Base-by-base conservation (phyloP, 2,113 vertebrate genomes). In the Bombycilla garrulus region DNA sequence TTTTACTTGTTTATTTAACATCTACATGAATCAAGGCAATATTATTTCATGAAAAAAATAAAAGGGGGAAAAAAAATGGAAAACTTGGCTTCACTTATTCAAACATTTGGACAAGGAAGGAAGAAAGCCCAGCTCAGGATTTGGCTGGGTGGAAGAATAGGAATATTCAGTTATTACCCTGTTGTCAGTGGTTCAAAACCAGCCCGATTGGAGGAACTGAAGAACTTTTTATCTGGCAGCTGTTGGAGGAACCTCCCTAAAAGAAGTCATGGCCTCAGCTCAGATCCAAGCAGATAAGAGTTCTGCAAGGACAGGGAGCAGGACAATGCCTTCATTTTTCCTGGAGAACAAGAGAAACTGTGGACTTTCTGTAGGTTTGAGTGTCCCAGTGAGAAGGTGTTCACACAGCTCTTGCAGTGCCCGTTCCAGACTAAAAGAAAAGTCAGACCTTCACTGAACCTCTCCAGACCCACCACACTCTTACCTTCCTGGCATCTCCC, bases 81-180 rank as follows among this genome's bases (percentile, higher is more conserved):
- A 92, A 94, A 93, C 77, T 95, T 97, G 95, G 95, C 94, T 88
- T 81, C 62, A 26, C 35, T 94, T 97, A 88, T 62, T 94, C 81
- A 96, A 96, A 97, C 92, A 97, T 95, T 97, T 91, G 86, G 86
- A 95, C 73, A 91, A 95, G 91, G 94, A 92, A 93, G 92, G 94
- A 95, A 93, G 81, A 95, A 90, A 94, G 73, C 35, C 74, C 76
- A 86, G 83, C 78, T 92, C 73, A 51, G 70, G 42, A 81, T 60
- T 73, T 94, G 94, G 92, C 94, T 93, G 81, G 71, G 82, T 88
- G 62, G 64, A 88, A 92, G 91, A 76, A 70, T 10, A 90, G 71
- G 81, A 96, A 88, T 88, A 92, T 60, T 71, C 56, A 93, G 64
- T 82, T 62, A 90, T 88, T 88, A 73, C 66, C 90, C 81, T 92